Evolutionary conservation across 2,113 vertebrate species (phyloP), one percentile per base, ranked within the genome.

Genomic region (Phodopus roborovskii): DNA sequence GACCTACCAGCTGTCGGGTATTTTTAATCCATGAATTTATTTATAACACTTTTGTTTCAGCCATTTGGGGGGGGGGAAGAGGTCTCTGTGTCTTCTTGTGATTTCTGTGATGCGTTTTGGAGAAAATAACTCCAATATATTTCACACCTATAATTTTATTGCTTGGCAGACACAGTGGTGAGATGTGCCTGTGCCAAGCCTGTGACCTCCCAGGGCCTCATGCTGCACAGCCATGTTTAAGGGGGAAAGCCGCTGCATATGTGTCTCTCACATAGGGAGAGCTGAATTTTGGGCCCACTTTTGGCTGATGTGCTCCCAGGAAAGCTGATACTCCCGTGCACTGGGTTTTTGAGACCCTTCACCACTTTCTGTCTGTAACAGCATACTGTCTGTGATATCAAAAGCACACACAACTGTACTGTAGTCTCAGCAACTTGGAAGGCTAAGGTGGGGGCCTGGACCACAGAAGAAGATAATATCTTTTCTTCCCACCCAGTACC

Each of bases 21-120:
- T 95, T 96, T 97, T 97, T 92, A 96, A 39, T 45, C 50, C 19
- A 20, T 17, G 28, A 48, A 50, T 95, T 94, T 97, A 96, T 97
- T 97, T 95, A 95, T 96, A 93, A 50, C n/a, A 22, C 87, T 95
- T 94, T 88, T 94, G 50, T 93, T 92, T 79, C n/a, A 92, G 93
- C 66, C 75, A 88, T 88, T 91, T 96, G 42, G 87, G 79, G 62
- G 70, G 74, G 90, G 84, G n/a, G 68, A 96, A 87, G 62, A 89
- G 84, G 70, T 95, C 90, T 84, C 68, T 74, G 78, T 20, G 1
- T 87, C 92, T 73, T 84, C 91, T 91, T 89, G 84, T 42, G 79
- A 87, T 90, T 94, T 92, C 74, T 79, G 68, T 45, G 93, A 77
- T 53, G 36, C 39, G 42, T 82, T 94, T 94, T 81, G 75, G 74